Percentiles rank a stretch among this genome's conserved stretches.
Evolutionary conservation across 2,888 invertebrate species (phyloP).

Genomic region (Stomorhina lunata): DNA sequence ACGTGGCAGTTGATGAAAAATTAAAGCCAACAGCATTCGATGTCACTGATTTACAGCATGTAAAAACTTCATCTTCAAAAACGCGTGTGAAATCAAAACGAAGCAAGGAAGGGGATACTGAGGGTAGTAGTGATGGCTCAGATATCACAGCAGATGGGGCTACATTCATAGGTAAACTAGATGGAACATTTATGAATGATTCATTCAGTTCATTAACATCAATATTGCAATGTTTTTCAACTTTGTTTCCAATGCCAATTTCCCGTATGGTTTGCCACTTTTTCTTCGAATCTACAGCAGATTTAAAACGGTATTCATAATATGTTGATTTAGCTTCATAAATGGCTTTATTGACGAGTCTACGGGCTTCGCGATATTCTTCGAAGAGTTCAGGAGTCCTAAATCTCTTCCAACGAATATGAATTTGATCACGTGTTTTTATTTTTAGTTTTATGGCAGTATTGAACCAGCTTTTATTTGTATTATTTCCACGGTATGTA

Average conservation of each 20-base stretch:
- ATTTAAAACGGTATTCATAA: background rate
- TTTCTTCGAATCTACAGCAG: background rate
- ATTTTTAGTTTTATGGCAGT: no score
- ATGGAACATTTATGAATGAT: background rate
- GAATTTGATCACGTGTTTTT: no score
- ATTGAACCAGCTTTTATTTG: no score
- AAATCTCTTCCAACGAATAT: no score
- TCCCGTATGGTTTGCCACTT: no score
- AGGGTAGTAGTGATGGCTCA: background rate
- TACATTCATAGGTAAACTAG: background rate
- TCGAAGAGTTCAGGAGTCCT: no score
- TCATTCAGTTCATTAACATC: background rate
- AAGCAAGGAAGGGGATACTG: background rate
- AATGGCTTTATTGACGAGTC: no score
- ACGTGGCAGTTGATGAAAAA: no score
- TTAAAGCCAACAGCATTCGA: background rate
- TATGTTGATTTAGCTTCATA: background rate
- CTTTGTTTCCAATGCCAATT: no score
- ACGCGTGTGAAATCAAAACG: background rate
- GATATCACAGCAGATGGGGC: background rate
- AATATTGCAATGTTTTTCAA: no score
- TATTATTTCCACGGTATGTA: no score
- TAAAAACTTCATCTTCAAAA: background rate
- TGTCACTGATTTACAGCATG: background rate
- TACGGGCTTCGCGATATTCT: no score